Evolutionary conservation across 2,888 invertebrate species (phyloP), one percentile per base, ranked within the genome.

Genomic region (Pseudococcus jackbeardsleyi): DNA sequence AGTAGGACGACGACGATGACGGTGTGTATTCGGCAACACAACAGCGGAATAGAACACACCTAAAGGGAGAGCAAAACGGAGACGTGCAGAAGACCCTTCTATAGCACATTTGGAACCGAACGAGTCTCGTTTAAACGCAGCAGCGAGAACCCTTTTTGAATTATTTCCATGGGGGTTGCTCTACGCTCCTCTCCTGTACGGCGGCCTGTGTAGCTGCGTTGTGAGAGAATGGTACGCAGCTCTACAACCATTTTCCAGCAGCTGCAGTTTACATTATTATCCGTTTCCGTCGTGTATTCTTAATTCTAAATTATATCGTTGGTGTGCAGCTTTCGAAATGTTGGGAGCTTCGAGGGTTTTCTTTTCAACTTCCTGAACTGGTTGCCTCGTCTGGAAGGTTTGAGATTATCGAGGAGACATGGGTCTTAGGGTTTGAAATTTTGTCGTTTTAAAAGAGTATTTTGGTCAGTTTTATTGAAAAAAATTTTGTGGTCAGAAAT

Each of bases 191-290:
- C 33, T 64, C 64, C 1, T 64, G 64, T 64, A 64, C 64, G 15
- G 2, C 15, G 39, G 72, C 7, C 46, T 82, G 79, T 82, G n/a
- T 82, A 33, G 48, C 19, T 50, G 48, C 22, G 48, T 50, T 48
- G 77, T 54, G 84, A 50, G 33, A 17, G 64, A 22, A 26, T 64
- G 85, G 59, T 64, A 64, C 54, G 84, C 26, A 42, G 64, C 85
- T 22, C n/a, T 19, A n/a, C 26, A 42, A 54, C 86, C 50, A 88
- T 88, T 88, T 88, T 88, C 82, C 88, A 88, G 88, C 88, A 88
- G 88, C 88, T 88, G 88, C 88, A 88, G 88, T 88, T 79, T 86
- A 68, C 88, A 50, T 88, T 88, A 88, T 82, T 88, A 88, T 88
- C 88, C 88, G 88, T 82, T 88, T 88, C 88, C 88, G 85, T 85